Base-by-base conservation (phyloP, 2,888 invertebrate species). In the Cheilosia scutellata region DNA sequence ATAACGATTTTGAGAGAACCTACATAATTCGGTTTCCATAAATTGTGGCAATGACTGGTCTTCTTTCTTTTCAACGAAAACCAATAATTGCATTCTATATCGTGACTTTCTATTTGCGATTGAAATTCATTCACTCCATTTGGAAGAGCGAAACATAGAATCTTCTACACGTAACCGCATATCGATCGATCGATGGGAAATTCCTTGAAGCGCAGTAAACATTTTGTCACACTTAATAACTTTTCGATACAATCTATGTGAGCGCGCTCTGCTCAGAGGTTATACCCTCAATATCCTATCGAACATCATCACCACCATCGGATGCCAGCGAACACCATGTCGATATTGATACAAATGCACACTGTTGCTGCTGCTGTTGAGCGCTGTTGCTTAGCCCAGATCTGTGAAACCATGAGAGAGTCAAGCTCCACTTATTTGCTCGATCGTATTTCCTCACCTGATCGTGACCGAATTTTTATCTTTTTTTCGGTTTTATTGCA, bases 211-310 rank as follows among this genome's bases (percentile, higher is more conserved):
- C 82, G 82, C 87, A 83, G 75, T 87, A 83, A 80, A 88, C 84
- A 78, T 88, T 87, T 87, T 88, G 87, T 87, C 88, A 88, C 87
- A 88, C 84, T 87, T 88, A 87, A 88, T 88, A 88, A 88, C 80
- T 88, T 84, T 74, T 70, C 87, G 88, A 88, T 88, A 83, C 55
- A 82, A 88, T 87, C 87, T 51, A 57, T 78, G 66, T 53, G 71
- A 44, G 80, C 60, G 51, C 57, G 72, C 82, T 76, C 72, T 76
- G 80, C 72, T 62, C 68, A 82, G 77, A 63, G 82, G 86, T 82
- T 87, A 77, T 82, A 82, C 77, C 86, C 82, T 87, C 77, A 82
- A 87, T 77, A 82, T 87, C 82, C 58, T 82, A 87, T 82, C 86
- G 72, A 82, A 77, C 82, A 87, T 87, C 82, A 82, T 77, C 86